Percentiles rank a stretch among this genome's conserved stretches.
These are phyloP conservation scores for Sarcophaga caerulescens DNA, from an alignment of 2,888 invertebrate species.

Conservation along the genomic window DNA sequence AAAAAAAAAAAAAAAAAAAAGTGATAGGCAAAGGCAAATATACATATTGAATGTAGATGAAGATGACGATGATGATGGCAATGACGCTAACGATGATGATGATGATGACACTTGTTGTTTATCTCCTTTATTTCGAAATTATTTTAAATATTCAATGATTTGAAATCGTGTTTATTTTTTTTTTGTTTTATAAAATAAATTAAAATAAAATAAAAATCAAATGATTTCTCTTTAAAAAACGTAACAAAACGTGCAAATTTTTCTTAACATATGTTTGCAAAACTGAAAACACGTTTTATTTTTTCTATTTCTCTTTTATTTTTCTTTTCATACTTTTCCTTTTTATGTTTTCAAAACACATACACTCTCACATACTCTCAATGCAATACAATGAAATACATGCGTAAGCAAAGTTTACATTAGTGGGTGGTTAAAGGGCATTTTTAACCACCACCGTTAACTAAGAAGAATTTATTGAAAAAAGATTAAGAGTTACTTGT, in stretches of 20 bases:
- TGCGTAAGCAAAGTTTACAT: neutral
- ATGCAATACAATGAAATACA: neutral
- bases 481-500: neutral
- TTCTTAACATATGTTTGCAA: slow-evolving; percentile 64
- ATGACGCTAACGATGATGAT: neutral
- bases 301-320: neutral
- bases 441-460: neutral
- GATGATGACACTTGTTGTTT: neutral
- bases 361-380: neutral
- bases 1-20: neutral
- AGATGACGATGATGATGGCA: neutral
- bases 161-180: neutral
- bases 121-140: neutral
- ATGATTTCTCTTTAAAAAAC: slow-evolving; percentile 35
- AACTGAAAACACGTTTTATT: slow-evolving; percentile 58
- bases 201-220: slow-evolving; percentile 29
- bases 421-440: slow-evolving; percentile 41
- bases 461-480: neutral
- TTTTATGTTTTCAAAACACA: slow-evolving; percentile 14
- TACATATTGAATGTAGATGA: neutral
- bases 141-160: neutral
- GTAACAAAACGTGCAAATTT: slow-evolving; percentile 51
- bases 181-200: neutral
- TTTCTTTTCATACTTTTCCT: neutral
- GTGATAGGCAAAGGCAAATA: slow-evolving; percentile 9